These are phyloP conservation scores for Linnaemya tessellans DNA, from an alignment of 2,888 invertebrate genomes.

Conservation along the genomic window DNA sequence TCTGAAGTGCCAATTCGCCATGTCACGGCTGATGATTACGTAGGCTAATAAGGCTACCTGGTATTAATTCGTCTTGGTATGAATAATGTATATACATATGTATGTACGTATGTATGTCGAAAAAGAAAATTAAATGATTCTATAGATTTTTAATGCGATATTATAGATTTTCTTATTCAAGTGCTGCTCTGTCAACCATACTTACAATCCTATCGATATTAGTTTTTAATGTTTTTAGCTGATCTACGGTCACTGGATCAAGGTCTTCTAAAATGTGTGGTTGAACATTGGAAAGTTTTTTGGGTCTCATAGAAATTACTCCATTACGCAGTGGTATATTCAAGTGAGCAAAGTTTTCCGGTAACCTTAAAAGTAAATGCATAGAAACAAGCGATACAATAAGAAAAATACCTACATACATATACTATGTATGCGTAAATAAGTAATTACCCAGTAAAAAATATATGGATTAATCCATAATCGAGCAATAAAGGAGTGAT, in stretches of 20 bases:
- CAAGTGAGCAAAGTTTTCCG: constrained; percentile 81
- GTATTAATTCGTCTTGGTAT: background rate
- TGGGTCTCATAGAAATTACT: constrained; percentile 82
- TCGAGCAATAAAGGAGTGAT: too few species aligned
- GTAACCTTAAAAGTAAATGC: constrained; percentile 75
- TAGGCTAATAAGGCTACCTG: too few species aligned
- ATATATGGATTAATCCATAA: too few species aligned
- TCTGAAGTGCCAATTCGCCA: too few species aligned
- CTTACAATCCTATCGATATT: constrained; percentile 81
- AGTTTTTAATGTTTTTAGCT: constrained; percentile 81
- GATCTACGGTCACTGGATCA: constrained; percentile 79
- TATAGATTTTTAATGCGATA: background rate
- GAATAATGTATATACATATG: background rate
- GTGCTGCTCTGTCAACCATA: constrained; percentile 75
- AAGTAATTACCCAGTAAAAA: too few species aligned
- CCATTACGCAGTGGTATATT: constrained; percentile 83
- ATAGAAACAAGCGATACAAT: background rate
- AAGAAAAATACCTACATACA: background rate
- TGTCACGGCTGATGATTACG: too few species aligned
- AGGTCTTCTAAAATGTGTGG: constrained; percentile 79
- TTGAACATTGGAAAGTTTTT: constrained; percentile 78
- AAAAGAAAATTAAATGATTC: background rate
- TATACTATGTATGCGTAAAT: too few species aligned
- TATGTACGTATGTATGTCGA: background rate
- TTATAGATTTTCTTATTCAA: constrained; percentile 13